Conservation (phyloP, 2,797 vertebrate species). For the Coilia nasus region DNA sequence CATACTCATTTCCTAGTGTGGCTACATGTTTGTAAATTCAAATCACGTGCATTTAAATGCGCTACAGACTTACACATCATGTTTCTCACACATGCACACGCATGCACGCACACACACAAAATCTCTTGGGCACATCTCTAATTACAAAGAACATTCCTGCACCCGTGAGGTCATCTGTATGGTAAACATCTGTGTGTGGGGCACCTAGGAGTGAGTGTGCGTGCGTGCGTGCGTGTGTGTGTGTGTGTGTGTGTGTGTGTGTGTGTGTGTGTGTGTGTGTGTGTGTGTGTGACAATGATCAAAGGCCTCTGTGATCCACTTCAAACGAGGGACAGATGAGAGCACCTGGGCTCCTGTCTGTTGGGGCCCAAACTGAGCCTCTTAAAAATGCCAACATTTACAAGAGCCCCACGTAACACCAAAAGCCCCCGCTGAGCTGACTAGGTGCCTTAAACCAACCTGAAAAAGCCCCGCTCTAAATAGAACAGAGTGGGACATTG, state of each 20-base stretch:
- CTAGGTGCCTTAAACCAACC: neutral
- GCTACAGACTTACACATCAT: neutral
- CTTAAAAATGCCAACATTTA: conserved; percentile 10
- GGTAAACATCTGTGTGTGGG: conserved; percentile 65
- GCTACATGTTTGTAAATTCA: neutral
- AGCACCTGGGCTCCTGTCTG: conserved; percentile 61
- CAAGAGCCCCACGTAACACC: conserved; percentile 10
- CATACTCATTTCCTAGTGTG: neutral
- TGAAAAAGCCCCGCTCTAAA: too few relatives aligned
- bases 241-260: conserved; percentile 26
- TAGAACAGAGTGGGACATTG: too few relatives aligned
- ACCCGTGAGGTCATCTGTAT: conserved; percentile 70
- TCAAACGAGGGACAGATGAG: conserved; percentile 62
- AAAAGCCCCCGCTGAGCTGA: conserved; percentile 27
- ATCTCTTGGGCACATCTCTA: conserved; percentile 37
- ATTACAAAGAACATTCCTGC: conserved; percentile 65
- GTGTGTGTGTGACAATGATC: conserved; percentile 53
- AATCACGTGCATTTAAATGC: neutral
- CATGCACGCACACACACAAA: neutral
- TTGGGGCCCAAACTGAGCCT: conserved; percentile 51
- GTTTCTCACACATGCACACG: neutral
- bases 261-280: conserved; percentile 41
- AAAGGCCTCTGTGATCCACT: conserved; percentile 70
- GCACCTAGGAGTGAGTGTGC: conserved; percentile 43
- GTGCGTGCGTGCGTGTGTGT: conserved; percentile 20